Evolutionary conservation across 2,113 vertebrate genomes (phyloP).

Genomic region (Paradisaea rubra): DNA sequence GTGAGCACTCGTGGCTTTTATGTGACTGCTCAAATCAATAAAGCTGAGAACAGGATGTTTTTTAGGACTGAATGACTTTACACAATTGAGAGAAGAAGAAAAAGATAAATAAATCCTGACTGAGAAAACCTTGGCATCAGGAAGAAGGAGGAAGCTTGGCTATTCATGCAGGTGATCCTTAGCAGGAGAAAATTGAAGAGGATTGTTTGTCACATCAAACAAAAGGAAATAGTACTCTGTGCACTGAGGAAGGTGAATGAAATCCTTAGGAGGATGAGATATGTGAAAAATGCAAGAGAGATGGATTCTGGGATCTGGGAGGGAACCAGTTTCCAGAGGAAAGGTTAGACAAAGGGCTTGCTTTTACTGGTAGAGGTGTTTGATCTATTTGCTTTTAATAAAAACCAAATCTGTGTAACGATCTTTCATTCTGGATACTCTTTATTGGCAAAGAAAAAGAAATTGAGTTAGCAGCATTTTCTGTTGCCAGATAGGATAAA

Average conservation of each 20-base stretch:
- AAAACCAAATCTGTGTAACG: neutral
- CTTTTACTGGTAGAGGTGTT: neutral
- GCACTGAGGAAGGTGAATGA: neutral
- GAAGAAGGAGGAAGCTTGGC: neutral
- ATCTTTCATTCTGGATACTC: neutral
- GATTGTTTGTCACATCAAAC: neutral
- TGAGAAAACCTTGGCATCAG: neutral
- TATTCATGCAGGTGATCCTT: neutral
- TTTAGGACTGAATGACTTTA: neutral
- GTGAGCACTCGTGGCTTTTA: rapidly evolving
- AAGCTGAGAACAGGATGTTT: neutral
- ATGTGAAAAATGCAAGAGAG: neutral
- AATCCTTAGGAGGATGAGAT: neutral
- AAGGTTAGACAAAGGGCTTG: neutral
- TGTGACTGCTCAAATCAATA: neutral
- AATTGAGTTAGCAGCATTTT: neutral
- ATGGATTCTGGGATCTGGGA: neutral
- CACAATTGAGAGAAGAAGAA: neutral
- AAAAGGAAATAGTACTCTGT: neutral
- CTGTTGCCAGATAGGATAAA: neutral
- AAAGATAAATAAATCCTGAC: neutral
- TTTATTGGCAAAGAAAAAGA: neutral
- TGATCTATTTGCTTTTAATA: neutral
- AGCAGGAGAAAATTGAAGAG: neutral
- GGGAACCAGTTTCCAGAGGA: neutral